A percentile compares a stretch with the other conserved stretches of the same genome.
Conservation (phyloP, 1,140 invertebrate genomes). For the Eumaeus atala region DNA sequence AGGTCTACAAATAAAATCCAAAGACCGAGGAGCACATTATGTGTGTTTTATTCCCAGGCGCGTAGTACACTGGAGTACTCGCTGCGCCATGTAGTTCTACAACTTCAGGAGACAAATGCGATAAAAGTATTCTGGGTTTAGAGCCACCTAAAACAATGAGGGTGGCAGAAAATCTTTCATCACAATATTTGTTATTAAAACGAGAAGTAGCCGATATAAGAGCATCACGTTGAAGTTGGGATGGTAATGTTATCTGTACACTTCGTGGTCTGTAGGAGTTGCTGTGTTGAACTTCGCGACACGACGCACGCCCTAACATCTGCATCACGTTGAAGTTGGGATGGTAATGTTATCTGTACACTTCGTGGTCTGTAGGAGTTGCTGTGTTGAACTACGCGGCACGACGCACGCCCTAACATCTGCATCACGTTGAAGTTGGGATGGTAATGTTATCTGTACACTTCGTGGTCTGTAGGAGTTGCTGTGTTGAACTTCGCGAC, state of each 20-base stretch:
- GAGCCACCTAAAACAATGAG: neutral
- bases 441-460: conserved; percentile 7
- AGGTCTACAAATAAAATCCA: too few relatives aligned
- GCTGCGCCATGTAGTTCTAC: too few relatives aligned
- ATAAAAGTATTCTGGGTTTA: neutral
- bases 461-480: conserved; percentile 4
- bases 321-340: neutral
- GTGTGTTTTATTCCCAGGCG: too few relatives aligned
- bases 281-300: conserved; percentile 4
- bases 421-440: neutral
- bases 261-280: conserved; percentile 4
- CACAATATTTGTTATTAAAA: neutral
- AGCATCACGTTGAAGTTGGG: neutral
- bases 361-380: conserved; percentile 4
- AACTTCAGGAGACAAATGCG: neutral
- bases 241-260: conserved; percentile 7
- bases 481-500: conserved; percentile 4
- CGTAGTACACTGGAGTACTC: too few relatives aligned
- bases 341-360: conserved; percentile 7
- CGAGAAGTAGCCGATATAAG: neutral
- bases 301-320: conserved; percentile 1
- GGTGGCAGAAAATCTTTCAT: too few relatives aligned
- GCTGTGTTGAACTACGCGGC: neutral
- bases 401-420: conserved; percentile 1
- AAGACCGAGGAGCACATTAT: too few relatives aligned